Percentiles rank a stretch among this genome's conserved stretches.
Evolutionary conservation across 2,888 invertebrate species (phyloP).

Genomic region (Pyralis farinalis): DNA sequence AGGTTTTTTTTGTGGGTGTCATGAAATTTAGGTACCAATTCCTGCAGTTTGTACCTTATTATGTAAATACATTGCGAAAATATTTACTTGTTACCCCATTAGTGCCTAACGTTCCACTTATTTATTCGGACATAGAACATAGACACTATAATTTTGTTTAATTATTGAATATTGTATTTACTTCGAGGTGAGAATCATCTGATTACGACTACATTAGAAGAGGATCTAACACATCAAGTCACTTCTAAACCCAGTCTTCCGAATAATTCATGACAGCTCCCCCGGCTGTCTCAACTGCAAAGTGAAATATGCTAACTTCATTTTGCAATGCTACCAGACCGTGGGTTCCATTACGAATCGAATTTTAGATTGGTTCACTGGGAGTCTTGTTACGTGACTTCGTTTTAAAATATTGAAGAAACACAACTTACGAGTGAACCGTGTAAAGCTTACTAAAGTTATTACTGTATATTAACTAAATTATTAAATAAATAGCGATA

Average conservation of each 20-base stretch:
- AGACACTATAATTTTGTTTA: too few relatives aligned
- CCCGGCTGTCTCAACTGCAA: neutral
- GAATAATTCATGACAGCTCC: constrained; percentile 9
- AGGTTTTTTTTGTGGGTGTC: too few relatives aligned
- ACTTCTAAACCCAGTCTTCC: constrained; percentile 3
- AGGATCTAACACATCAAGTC: constrained; percentile 1
- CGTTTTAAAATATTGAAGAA: neutral
- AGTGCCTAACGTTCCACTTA: too few relatives aligned
- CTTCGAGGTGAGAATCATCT: neutral
- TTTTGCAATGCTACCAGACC: constrained; percentile 5
- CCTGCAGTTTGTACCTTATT: too few relatives aligned
- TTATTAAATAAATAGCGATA: too few relatives aligned
- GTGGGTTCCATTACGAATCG: constrained; percentile 5
- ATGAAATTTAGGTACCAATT: too few relatives aligned
- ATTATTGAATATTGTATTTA: neutral
- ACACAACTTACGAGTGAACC: too few relatives aligned
- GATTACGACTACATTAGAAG: neutral
- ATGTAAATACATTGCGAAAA: too few relatives aligned
- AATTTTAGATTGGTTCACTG: constrained; percentile 3
- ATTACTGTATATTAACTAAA: too few relatives aligned
- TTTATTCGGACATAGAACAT: too few relatives aligned
- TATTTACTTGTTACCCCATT: too few relatives aligned
- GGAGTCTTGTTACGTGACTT: neutral
- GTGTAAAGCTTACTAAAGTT: too few relatives aligned
- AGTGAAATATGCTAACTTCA: constrained; percentile 7